Percentiles rank a stretch among this genome's conserved stretches.
Evolutionary conservation across 2,113 vertebrate genomes (phyloP).

Genomic region (Grammomys surdaster): DNA sequence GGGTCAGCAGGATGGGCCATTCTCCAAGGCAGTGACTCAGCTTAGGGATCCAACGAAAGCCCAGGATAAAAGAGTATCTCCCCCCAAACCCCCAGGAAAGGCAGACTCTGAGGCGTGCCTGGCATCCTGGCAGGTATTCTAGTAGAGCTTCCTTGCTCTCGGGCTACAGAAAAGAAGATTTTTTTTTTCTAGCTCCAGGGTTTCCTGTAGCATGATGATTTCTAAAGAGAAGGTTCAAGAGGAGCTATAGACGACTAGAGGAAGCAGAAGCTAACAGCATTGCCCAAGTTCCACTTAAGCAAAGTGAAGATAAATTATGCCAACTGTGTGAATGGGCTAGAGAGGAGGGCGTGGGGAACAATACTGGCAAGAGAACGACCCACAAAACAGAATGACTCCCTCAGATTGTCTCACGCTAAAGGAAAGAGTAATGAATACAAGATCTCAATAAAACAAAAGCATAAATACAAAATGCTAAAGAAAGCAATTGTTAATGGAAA

Average conservation of each 20-base stretch:
- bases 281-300: neutral
- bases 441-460: slow-evolving; percentile 14
- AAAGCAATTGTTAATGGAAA: neutral
- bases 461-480: neutral
- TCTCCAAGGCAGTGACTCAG: neutral
- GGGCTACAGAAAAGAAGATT: neutral
- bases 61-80: too few species aligned
- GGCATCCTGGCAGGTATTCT: neutral
- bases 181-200: neutral
- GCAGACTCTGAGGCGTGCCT: neutral
- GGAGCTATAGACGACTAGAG: neutral
- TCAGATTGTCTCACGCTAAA: slow-evolving; percentile 34
- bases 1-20: accelerated
- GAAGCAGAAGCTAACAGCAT: neutral
- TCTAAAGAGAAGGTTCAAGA: neutral
- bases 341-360: too few species aligned
- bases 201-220: neutral
- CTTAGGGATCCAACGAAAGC: neutral
- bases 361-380: neutral
- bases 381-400: neutral
- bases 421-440: neutral
- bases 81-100: too few species aligned
- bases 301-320: slow-evolving; percentile 43
- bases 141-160: neutral
- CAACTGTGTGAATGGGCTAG: neutral